Evolutionary conservation across 2,113 vertebrate genomes (phyloP), one percentile per base, ranked within the genome.

Genomic region (Ophiodon elongatus): DNA sequence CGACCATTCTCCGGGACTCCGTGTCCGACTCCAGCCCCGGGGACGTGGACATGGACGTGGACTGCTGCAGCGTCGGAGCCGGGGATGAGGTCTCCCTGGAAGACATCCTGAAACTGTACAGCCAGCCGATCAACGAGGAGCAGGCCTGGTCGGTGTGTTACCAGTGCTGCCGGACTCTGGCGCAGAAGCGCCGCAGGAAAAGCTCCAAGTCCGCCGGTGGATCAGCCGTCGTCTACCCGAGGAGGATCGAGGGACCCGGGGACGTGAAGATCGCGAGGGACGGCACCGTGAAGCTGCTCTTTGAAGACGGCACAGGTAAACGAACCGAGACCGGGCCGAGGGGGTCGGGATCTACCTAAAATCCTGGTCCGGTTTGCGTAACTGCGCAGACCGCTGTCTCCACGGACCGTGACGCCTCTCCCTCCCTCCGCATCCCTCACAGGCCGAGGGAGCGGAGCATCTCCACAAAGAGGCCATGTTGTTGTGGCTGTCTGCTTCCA

Each of bases 101-200:
- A 39, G 96, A 98, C 68, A 98, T 99, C 70, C 94, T 99, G 63
- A 89, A 75, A 25, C 94, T 98, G 29, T 99, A 99, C 93, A 96
- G 95, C 90, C 98, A 99, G 91, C 98, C 98, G 90, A 97, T 99
- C 81, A 99, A 98, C 90, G 98, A 99, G 94, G 97, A 99, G 89
- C 98, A 99, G 94, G 98, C 97, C 4, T 99, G 98, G 98, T 98
- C 98, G 8, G 97, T 99, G 33, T 99, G 97, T 73, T 99, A 96
- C 87, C 98, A 99, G 86, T 97, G 97, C 81, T 97, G 98, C 87
- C 93, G 94, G 65, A 94, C 93, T 31, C 89, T 98, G 83, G 94
- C 83, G 62, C 94, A 91, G 39, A 92, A 94, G 87, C 91, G 92
- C 33, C 93, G 92, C 72, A 89, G 92, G 82, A 94, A 80, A 75